These are phyloP conservation scores for Aporophyla lueneburgensis DNA, from an alignment of 2,888 invertebrate species.

Conservation along the genomic window DNA sequence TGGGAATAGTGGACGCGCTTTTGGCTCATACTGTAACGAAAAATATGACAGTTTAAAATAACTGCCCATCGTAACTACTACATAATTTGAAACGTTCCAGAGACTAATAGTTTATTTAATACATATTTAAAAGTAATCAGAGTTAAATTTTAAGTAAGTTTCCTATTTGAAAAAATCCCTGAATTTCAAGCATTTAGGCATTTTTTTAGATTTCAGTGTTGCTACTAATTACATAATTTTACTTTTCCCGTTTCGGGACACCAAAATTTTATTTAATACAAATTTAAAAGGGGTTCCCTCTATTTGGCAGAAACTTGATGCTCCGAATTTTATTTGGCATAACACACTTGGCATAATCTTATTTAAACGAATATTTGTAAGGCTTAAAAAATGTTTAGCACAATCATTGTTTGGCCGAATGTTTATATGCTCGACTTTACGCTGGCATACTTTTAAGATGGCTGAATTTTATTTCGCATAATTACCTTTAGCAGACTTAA, in stretches of 20 bases:
- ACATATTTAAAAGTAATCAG: not conserved
- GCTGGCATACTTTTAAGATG: too few relatives aligned
- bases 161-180: too few relatives aligned
- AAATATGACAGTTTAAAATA: not conserved
- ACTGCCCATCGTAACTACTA: not conserved
- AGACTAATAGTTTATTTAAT: not conserved
- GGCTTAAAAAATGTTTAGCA: too few relatives aligned
- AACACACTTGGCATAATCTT: too few relatives aligned
- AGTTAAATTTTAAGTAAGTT: not conserved
- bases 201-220: not conserved
- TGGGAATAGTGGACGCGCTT: slow-evolving; percentile 96
- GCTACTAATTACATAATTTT: not conserved
- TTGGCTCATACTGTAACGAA: slow-evolving; percentile 94
- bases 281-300: not conserved
- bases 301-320: too few relatives aligned
- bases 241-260: not conserved
- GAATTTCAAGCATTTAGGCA: too few relatives aligned
- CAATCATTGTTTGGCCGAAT: too few relatives aligned
- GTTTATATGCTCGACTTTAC: too few relatives aligned
- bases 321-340: too few relatives aligned
- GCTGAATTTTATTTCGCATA: too few relatives aligned
- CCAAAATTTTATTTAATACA: not conserved
- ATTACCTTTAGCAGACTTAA: too few relatives aligned
- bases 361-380: too few relatives aligned
- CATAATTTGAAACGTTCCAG: not conserved